Base-by-base conservation (phyloP, 2,888 invertebrate species). In the Eupithecia vulgata region DNA sequence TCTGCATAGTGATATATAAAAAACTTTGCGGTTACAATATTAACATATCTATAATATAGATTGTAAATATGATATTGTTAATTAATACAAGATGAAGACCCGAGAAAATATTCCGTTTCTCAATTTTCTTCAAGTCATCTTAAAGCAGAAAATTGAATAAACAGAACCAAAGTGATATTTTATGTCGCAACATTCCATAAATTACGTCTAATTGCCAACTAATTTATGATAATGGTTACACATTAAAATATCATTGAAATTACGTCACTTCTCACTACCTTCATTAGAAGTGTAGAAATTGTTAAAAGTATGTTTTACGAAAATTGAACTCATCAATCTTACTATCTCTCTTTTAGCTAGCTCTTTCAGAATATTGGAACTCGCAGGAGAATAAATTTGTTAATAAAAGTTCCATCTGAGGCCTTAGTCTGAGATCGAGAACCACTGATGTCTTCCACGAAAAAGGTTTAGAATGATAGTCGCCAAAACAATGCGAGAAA, bases 161-260 rank as follows among this genome's bases (percentile, higher is more conserved):
- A 81, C 80, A 79, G 79, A 82, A 71, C 76, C 76, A 80, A 84
- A 83, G 78, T 82, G 78, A 82, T 81, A 81, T 82, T 82, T 78
- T 78, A 85, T 88, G 85, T 87, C 84, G 84, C 84, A 91, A 88
- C 87, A 81, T 87, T 82, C 81, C 84, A 88, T 88, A 89, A 89
- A 90, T 90, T 89, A 87, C 82, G 79, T 84, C 85, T 88, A 90
- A 91, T 90, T 90, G 85, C 83, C 85, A 83, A 87, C 84, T 89
- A 90, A 91, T 91, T 89, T 90, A 92, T 90, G 90, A 83, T 91
- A 91, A 92, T 91, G 86, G 86, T 83, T 80, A 83, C 79, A 88
- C 86, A 90, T 90, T 90, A 90, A 89, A 89, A 90, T 89, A 88
- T 87, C 85, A 86, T 85, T 87, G 83, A 83, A 83, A 83, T 84